phyloP scores from a whole-genome alignment of 2,888 invertebrate species.

The Mesoligia furuncula region DNA sequence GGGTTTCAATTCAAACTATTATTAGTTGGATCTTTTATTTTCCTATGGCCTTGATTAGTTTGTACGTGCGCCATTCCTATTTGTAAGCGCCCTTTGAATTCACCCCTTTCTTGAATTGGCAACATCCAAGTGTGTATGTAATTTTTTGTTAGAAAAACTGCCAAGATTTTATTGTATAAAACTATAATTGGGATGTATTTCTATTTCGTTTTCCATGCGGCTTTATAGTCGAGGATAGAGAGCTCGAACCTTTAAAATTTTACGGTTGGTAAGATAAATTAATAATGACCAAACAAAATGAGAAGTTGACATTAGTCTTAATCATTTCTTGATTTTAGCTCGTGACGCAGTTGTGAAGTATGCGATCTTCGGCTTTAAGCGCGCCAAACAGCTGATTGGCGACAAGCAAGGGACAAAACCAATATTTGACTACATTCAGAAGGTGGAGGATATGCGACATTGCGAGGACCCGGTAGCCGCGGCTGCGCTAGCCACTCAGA shows the following conservation, averaged over 20 bases:
- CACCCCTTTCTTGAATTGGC: background rate
- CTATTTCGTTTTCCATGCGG: constrained; percentile 36
- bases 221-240: constrained; percentile 18
- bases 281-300: background rate
- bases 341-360: constrained; percentile 87
- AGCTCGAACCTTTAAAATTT: constrained; percentile 1
- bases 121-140: background rate
- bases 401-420: constrained; percentile 81
- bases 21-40: background rate
- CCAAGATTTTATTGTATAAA: background rate
- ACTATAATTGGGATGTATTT: constrained; percentile 21
- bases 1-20: background rate
- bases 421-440: constrained; percentile 85
- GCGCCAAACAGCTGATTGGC: constrained; percentile 83
- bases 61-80: constrained; percentile 8
- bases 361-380: constrained; percentile 88
- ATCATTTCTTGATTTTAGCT: constrained; percentile 68
- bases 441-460: constrained; percentile 87
- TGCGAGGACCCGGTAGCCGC: constrained; percentile 89
- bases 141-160: background rate
- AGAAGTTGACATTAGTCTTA: background rate
- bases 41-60: background rate
- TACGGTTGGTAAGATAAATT: constrained; percentile 22
- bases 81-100: constrained; percentile 5
- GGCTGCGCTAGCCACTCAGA: constrained; percentile 84